Evolutionary conservation across 2,797 vertebrate genomes (phyloP).

Genomic region (Periparus ater): DNA sequence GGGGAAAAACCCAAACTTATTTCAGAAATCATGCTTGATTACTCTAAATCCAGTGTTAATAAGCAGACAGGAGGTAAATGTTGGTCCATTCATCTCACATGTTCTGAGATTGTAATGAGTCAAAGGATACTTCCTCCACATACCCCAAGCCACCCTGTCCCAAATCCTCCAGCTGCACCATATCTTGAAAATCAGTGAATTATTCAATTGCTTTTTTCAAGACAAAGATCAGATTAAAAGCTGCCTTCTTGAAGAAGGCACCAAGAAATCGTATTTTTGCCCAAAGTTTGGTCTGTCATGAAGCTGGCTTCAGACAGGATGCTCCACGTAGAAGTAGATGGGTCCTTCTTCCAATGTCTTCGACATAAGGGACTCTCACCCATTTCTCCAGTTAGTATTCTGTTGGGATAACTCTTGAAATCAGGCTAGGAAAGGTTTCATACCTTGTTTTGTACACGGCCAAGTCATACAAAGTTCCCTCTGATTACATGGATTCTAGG

Average conservation of each 20-base stretch:
- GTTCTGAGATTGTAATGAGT: background rate
- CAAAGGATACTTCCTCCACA: background rate
- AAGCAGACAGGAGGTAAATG: background rate
- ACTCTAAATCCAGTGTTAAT: background rate
- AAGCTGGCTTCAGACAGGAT: background rate
- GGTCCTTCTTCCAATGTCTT: background rate
- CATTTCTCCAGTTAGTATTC: background rate
- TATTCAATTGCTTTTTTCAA: background rate
- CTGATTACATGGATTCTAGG: background rate
- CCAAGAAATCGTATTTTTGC: background rate
- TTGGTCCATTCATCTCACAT: background rate
- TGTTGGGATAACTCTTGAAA: background rate
- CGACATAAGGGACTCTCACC: background rate
- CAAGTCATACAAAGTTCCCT: background rate
- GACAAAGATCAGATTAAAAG: background rate
- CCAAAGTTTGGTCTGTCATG: background rate
- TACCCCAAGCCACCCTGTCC: background rate
- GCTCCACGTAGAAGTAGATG: background rate
- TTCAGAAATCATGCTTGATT: background rate
- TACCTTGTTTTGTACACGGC: background rate
- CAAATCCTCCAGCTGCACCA: background rate
- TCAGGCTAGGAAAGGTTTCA: background rate
- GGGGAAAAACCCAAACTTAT: background rate
- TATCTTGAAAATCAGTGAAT: background rate
- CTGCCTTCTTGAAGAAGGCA: background rate